These are phyloP conservation scores for Esox niger DNA, from an alignment of 2,113 vertebrate genomes.

Conservation along the genomic window DNA sequence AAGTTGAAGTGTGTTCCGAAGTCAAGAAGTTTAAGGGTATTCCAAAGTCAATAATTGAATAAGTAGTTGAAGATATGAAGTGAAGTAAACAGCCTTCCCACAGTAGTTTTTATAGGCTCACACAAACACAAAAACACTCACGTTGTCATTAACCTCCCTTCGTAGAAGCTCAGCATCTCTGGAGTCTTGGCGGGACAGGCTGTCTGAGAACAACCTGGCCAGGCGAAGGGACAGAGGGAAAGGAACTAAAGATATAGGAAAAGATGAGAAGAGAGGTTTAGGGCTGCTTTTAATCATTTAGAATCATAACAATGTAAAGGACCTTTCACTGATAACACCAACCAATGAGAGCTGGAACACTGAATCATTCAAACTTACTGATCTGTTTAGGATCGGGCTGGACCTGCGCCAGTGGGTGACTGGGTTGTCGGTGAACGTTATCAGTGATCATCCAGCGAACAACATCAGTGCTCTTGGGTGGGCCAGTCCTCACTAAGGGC, in stretches of 20 bases:
- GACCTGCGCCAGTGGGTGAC: constrained; percentile 60
- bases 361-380: constrained; percentile 64
- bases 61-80: too few relatives aligned
- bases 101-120: too few relatives aligned
- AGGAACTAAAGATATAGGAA: constrained; percentile 72
- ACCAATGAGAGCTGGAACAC: not conserved
- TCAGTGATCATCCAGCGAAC: constrained; percentile 94
- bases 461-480: constrained; percentile 82
- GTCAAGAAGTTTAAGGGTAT: too few relatives aligned
- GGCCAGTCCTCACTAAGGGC: constrained; percentile 84
- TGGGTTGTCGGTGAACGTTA: constrained; percentile 81
- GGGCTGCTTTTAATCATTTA: not conserved
- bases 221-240: constrained; percentile 87
- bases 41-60: too few relatives aligned
- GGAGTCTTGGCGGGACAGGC: constrained; percentile 74
- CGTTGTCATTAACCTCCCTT: constrained; percentile 88
- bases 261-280: not conserved
- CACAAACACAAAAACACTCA: constrained; percentile 57
- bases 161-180: constrained; percentile 81
- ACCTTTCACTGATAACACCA: not conserved
- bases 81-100: too few relatives aligned
- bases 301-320: not conserved
- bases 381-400: constrained; percentile 80
- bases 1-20: too few relatives aligned
- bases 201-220: constrained; percentile 82